A percentile compares a stretch with the other conserved stretches of the same genome.
These are phyloP conservation scores for Heterotilapia buettikoferi DNA, from an alignment of 2,113 vertebrate genomes.

Conservation along the genomic window DNA sequence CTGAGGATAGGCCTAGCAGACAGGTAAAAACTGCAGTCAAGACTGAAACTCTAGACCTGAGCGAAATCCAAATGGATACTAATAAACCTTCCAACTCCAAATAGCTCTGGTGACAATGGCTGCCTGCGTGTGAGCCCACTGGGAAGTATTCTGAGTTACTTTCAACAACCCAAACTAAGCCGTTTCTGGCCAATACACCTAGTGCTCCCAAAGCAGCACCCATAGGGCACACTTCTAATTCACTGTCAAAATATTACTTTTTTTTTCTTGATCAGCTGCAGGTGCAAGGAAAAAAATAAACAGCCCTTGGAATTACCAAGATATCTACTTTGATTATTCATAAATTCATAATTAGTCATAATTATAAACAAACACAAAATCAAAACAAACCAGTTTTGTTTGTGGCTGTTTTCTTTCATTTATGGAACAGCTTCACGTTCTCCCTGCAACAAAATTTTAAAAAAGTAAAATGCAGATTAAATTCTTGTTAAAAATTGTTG, in stretches of 20 bases:
- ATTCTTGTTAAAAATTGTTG: background rate
- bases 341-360: background rate
- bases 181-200: background rate
- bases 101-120: background rate
- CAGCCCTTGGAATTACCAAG: background rate
- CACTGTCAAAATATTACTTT: background rate
- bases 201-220: background rate
- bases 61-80: background rate
- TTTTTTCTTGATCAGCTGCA: background rate
- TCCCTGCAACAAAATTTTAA: background rate
- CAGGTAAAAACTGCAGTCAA: background rate
- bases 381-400: background rate
- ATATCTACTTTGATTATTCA: background rate
- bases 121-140: background rate
- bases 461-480: background rate
- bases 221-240: background rate
- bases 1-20: background rate
- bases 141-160: background rate
- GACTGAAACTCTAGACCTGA: background rate
- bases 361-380: background rate
- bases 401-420: background rate
- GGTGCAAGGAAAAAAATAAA: background rate
- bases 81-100: background rate
- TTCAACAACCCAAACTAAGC: background rate
- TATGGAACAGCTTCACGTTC: background rate